Base-by-base conservation (phyloP, 2,113 vertebrate genomes). In the Atherinomorus stipes region DNA sequence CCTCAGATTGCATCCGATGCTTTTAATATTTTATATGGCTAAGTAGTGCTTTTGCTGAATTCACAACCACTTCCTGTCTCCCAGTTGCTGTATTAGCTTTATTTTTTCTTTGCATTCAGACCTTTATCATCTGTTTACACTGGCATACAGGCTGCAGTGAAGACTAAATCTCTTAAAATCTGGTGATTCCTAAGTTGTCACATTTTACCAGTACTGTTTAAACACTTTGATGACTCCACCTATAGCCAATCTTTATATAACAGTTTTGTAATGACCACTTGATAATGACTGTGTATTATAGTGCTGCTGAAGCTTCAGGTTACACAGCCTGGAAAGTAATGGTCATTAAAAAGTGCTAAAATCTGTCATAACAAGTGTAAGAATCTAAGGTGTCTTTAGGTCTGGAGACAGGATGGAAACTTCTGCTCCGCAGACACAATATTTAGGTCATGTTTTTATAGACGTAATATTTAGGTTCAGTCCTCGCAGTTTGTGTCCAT, bases 391-490 rank as follows among this genome's bases (percentile, higher is more conserved):
- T 75, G 81, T 76, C 58, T 81, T 75, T 63, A 28, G 31, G 72
- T 74, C 64, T 81, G 67, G 78, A 78, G 72, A 84, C 82, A 60
- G 83, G 88, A 84, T 79, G 85, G 86, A 87, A 87, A 84, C 67
- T 23, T 66, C 59, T 71, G 44, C 37, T 83, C 61, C 56, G 34
- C 70, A 90, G 87, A 90, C 89, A 84, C 82, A 87, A 89, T 89
- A 90, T 91, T 91, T 91, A 79, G 84, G 85, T 85, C 80, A 81
- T 74, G 76, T 80, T 90, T 85, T 87, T 78, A 81, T 74, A 91
- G 91, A 88, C 83, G 63, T 88, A 90, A 91, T 91, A 90, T 92
- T 92, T 91, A 85, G 81, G 78, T 88, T 87, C 42, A 69, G 78
- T 50, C 56, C 64, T 66, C 4, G 4, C 53, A 57, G 78, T 90